These are phyloP conservation scores for Cyphomyrus discorhynchus DNA, from an alignment of 2,113 vertebrate species.

Conservation along the genomic window DNA sequence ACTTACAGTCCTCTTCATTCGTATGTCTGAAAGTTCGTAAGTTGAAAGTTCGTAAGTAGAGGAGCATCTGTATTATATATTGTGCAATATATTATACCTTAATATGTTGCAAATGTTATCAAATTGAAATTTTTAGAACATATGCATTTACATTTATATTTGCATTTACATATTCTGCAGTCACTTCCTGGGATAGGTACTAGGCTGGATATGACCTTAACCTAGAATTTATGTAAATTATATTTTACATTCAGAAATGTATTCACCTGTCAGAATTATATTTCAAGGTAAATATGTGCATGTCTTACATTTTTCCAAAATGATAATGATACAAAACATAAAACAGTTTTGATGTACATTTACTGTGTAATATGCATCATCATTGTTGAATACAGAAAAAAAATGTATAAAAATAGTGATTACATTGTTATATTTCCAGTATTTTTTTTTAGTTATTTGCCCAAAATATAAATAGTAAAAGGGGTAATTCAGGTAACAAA, in stretches of 20 bases:
- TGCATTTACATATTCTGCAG: too few relatives aligned
- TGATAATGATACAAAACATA: not conserved
- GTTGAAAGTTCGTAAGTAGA: too few relatives aligned
- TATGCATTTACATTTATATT: not conserved
- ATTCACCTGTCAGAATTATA: not conserved
- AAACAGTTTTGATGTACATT: not conserved
- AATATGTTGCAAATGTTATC: not conserved
- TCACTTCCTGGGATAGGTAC: not conserved
- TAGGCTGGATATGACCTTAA: not conserved
- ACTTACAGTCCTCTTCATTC: too few relatives aligned
- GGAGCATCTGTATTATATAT: not conserved
- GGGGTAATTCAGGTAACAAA: not conserved
- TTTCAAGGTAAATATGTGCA: not conserved
- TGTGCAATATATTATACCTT: not conserved
- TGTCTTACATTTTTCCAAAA: not conserved
- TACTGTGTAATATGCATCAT: not conserved
- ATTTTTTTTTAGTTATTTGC: not conserved
- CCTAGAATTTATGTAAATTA: not conserved
- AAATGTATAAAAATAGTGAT: not conserved
- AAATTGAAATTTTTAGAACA: not conserved
- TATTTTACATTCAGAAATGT: not conserved
- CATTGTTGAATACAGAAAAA: not conserved
- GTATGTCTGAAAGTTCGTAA: too few relatives aligned
- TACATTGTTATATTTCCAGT: not conserved
- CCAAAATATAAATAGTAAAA: not conserved